Conservation (phyloP, 2,113 vertebrate genomes). For the Cyanistes caeruleus region DNA sequence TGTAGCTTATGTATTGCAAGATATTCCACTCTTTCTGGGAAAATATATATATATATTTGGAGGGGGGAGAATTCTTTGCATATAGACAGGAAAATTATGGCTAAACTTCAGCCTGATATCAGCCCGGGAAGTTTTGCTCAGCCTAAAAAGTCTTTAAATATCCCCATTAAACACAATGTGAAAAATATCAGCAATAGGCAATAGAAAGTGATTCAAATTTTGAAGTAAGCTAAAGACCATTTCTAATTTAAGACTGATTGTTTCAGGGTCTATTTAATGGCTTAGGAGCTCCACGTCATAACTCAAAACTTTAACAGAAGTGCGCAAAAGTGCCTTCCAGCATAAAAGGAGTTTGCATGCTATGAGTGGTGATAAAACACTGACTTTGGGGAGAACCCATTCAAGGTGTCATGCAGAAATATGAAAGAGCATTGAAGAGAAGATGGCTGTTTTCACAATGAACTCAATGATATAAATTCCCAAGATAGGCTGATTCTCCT, state of each 20-base stretch:
- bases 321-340: neutral
- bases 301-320: neutral
- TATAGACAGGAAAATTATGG: neutral
- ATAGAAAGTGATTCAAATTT: neutral
- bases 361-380: neutral
- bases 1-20: neutral
- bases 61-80: neutral
- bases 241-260: neutral
- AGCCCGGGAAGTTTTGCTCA: neutral
- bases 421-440: neutral
- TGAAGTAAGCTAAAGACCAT: neutral
- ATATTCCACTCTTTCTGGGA: neutral
- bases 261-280: neutral
- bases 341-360: neutral
- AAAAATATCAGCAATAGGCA: neutral
- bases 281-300: neutral
- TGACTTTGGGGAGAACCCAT: neutral
- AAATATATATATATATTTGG: no score
- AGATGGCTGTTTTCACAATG: neutral
- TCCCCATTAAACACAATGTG: neutral
- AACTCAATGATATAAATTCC: neutral
- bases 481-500: neutral
- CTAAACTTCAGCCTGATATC: neutral
- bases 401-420: neutral
- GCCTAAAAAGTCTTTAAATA: neutral